Evolutionary conservation across 2,113 vertebrate species (phyloP).

Genomic region (Mus spicilegus): DNA sequence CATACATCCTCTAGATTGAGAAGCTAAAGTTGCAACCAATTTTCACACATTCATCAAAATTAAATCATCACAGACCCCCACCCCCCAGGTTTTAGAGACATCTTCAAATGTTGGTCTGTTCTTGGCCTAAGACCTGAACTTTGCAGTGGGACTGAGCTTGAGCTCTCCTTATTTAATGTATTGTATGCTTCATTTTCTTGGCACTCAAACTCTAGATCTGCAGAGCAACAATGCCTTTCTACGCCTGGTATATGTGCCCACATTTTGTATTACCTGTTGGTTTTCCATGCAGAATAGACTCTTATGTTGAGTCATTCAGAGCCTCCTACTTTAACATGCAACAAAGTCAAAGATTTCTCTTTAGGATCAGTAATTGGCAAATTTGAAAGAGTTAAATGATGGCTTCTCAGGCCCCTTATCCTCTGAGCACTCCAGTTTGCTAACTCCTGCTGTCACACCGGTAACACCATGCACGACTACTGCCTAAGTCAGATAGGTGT

Average conservation of each 20-base stretch:
- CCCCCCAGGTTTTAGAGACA: not conserved
- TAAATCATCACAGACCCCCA: not conserved
- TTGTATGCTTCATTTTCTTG: not conserved
- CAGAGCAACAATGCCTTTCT: not conserved
- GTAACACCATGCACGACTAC: not conserved
- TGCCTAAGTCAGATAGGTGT: not conserved
- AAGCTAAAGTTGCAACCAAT: not conserved
- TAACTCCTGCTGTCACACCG: not conserved
- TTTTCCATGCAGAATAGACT: not conserved
- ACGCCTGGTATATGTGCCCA: fast-evolving
- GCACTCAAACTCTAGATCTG: not conserved
- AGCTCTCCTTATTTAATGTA: not conserved
- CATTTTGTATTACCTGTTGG: not conserved
- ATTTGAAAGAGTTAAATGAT: not conserved
- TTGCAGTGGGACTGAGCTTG: not conserved
- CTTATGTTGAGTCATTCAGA: not conserved
- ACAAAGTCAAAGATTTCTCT: not conserved
- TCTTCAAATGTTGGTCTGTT: not conserved
- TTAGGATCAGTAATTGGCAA: not conserved
- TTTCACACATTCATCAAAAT: not conserved
- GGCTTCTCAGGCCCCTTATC: not conserved
- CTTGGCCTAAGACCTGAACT: not conserved
- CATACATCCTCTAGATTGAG: not conserved
- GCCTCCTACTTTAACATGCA: not conserved
- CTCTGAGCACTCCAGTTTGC: not conserved